These are phyloP conservation scores for Pachycephala philippinensis DNA, from an alignment of 2,113 vertebrate genomes.

Conservation along the genomic window DNA sequence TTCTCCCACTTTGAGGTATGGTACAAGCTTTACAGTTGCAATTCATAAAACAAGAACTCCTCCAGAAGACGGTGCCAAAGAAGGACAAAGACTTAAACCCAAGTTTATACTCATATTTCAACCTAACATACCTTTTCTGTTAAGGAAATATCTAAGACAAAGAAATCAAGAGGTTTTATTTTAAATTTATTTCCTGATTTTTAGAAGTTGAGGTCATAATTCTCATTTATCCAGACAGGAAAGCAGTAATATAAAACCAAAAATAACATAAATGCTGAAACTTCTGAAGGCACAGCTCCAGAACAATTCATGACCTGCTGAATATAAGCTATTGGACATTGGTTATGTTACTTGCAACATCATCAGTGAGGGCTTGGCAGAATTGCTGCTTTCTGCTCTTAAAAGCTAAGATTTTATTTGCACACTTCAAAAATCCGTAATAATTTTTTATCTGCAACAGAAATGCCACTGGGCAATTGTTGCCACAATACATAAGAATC, in stretches of 20 bases:
- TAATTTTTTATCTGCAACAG: background rate
- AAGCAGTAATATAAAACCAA: background rate
- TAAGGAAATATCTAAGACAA: background rate
- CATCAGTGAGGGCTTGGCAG: background rate
- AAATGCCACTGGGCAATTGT: background rate
- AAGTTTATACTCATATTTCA: background rate
- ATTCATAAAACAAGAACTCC: background rate
- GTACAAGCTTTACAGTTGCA: background rate
- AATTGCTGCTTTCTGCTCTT: background rate
- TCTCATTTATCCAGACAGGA: background rate
- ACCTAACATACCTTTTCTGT: background rate
- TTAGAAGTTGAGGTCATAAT: background rate
- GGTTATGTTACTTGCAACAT: background rate
- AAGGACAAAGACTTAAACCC: background rate
- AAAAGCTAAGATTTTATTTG: background rate
- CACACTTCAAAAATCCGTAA: background rate
- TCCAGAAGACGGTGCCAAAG: background rate
- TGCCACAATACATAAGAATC: background rate
- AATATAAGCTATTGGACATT: background rate
- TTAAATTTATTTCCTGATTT: background rate
- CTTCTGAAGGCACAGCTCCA: background rate
- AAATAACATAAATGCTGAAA: background rate
- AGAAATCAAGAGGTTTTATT: background rate
- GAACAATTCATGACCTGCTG: background rate
- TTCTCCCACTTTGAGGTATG: background rate